These are phyloP conservation scores for Butorides virescens DNA, from an alignment of 2,113 vertebrate species.

Conservation along the genomic window DNA sequence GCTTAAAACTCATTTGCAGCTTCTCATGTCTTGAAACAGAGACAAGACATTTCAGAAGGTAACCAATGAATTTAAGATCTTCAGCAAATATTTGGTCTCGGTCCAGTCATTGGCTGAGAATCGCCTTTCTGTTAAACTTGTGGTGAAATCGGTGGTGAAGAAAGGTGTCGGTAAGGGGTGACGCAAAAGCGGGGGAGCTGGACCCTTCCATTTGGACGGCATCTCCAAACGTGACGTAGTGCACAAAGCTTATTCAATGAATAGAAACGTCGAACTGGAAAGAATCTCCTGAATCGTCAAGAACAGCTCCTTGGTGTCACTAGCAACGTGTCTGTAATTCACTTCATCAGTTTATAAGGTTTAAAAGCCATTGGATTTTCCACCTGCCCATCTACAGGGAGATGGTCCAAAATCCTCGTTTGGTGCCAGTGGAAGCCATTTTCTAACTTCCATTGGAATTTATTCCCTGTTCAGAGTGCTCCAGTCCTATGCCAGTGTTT, in stretches of 20 bases:
- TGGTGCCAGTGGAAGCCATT: not conserved
- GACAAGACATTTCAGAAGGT: not conserved
- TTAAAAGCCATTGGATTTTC: not conserved
- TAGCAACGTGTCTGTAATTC: too few species aligned
- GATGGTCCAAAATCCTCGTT: not conserved
- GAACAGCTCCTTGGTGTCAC: not conserved
- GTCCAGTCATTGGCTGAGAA: not conserved
- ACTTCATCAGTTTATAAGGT: not conserved
- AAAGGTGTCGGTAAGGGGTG: not conserved
- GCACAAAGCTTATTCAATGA: too few species aligned
- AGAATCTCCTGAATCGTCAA: not conserved
- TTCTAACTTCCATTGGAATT: not conserved
- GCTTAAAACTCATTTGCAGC: not conserved
- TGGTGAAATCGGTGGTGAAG: not conserved
- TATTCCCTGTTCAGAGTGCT: not conserved
- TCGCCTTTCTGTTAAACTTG: not conserved
- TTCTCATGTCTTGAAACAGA: not conserved
- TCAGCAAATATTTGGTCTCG: not conserved
- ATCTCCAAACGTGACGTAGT: not conserved
- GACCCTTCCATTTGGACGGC: not conserved
- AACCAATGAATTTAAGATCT: not conserved
- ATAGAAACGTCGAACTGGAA: not conserved
- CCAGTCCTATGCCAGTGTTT: not conserved
- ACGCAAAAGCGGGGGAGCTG: not conserved
- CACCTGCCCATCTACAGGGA: not conserved